These are phyloP conservation scores for Drosophila takahashii DNA, from an alignment of 1,140 invertebrate species.

Conservation along the genomic window DNA sequence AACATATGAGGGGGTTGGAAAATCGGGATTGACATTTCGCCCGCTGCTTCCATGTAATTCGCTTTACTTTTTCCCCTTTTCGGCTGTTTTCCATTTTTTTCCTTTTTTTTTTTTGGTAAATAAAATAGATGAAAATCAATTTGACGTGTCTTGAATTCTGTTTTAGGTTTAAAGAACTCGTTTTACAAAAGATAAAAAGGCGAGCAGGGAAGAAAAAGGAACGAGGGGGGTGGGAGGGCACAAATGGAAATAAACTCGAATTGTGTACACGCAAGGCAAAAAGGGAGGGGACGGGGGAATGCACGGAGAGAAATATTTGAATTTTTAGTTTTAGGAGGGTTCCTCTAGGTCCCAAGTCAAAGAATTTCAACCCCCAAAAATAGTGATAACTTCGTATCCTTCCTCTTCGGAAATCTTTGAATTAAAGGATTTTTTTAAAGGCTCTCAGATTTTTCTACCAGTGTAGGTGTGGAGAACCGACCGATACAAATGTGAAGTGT, in stretches of 20 bases:
- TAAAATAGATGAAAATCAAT: conserved; percentile 82
- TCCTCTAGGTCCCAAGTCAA: neutral
- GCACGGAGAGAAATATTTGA: neutral
- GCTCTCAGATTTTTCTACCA: neutral
- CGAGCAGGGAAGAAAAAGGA: conserved; percentile 15
- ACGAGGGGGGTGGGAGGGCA: conserved; percentile 3
- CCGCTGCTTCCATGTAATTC: conserved; percentile 60
- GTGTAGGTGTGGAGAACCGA: neutral
- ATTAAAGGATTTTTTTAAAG: too few species aligned
- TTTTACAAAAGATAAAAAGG: conserved; percentile 65
- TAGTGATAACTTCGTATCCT: too few species aligned
- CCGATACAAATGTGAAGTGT: neutral
- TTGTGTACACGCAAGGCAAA: conserved; percentile 24
- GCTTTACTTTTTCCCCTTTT: conserved; percentile 41
- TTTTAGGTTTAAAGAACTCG: conserved; percentile 79
- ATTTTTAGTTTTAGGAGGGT: neutral
- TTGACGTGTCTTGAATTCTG: conserved; percentile 79
- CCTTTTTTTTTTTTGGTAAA: conserved; percentile 53
- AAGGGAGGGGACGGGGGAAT: neutral
- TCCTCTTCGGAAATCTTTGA: neutral
- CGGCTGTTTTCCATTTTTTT: conserved; percentile 19
- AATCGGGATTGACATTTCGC: conserved; percentile 46
- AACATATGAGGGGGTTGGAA: conserved; percentile 9
- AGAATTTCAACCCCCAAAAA: neutral
- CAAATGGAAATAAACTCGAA: conserved; percentile 69